phyloP scores from a whole-genome alignment of 2,113 vertebrate genomes.

The Ictidomys tridecemlineatus region DNA sequence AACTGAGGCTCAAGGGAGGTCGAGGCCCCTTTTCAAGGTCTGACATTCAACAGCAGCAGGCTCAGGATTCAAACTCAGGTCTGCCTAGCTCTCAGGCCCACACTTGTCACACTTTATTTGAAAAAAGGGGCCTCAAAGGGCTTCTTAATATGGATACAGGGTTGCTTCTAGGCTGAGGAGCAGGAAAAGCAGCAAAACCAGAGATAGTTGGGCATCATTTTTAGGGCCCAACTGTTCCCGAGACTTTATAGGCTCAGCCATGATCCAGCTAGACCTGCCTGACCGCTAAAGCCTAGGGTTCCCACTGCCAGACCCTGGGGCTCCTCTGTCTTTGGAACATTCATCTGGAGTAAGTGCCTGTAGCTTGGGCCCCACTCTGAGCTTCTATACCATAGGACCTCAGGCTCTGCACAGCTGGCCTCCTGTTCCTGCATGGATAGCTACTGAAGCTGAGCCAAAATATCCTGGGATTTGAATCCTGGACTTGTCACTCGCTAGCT shows the following conservation, averaged over 20 bases:
- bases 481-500: background rate
- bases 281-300: background rate
- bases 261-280: background rate
- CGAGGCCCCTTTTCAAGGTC: background rate
- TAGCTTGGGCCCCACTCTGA: background rate
- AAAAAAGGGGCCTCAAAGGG: background rate
- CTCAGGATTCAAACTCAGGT: background rate
- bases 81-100: background rate
- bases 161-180: background rate
- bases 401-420: background rate
- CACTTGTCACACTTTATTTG: background rate
- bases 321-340: background rate
- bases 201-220: fast-evolving
- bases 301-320: background rate
- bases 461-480: background rate
- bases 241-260: background rate
- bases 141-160: background rate
- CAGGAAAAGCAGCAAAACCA: background rate
- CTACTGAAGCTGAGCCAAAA: background rate
- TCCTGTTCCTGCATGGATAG: background rate
- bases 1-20: background rate
- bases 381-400: background rate
- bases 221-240: background rate
- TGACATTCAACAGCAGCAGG: background rate
- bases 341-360: background rate